Conservation (phyloP, 1,140 invertebrate species). For the Zelostemma sp. region DNA sequence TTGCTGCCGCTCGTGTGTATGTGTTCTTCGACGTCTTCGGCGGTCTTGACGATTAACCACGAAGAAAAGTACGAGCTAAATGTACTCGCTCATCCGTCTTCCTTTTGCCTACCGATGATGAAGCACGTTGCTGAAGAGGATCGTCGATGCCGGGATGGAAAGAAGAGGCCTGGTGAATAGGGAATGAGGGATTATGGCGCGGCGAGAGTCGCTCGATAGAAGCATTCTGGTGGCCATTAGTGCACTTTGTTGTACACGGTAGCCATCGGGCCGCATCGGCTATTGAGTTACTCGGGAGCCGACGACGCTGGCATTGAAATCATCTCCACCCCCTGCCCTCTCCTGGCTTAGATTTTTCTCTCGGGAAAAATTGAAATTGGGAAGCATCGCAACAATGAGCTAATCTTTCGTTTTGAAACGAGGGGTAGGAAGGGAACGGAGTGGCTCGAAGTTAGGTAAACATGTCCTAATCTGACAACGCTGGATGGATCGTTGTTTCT, state of each 20-base stretch:
- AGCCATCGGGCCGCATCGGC: not conserved
- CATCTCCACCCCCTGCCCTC: not conserved
- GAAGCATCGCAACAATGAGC: not conserved
- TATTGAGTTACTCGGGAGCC: not conserved
- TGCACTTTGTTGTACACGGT: constrained; percentile 3
- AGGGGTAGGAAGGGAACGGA: constrained; percentile 3
- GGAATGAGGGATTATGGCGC: not conserved
- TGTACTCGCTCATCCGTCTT: constrained; percentile 5
- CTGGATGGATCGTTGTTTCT: constrained; percentile 39
- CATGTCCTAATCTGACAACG: constrained; percentile 47
- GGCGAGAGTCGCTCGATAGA: not conserved
- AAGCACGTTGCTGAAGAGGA: not conserved
- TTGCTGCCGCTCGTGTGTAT: too few species aligned
- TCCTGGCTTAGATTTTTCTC: not conserved
- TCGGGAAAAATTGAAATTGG: constrained; percentile 9
- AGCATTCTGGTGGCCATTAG: constrained; percentile 1
- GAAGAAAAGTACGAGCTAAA: not conserved
- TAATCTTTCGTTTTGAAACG: too few species aligned
- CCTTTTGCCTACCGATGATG: not conserved
- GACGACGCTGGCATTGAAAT: constrained; percentile 6
- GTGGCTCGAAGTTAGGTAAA: constrained; percentile 19
- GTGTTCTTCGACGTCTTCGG: constrained; percentile 8
- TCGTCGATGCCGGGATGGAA: not conserved
- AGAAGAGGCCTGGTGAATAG: not conserved
- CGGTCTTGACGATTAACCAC: constrained; percentile 6